Evolutionary conservation across 2,888 invertebrate genomes (phyloP).

Genomic region (Netelia fuscicornis): DNA sequence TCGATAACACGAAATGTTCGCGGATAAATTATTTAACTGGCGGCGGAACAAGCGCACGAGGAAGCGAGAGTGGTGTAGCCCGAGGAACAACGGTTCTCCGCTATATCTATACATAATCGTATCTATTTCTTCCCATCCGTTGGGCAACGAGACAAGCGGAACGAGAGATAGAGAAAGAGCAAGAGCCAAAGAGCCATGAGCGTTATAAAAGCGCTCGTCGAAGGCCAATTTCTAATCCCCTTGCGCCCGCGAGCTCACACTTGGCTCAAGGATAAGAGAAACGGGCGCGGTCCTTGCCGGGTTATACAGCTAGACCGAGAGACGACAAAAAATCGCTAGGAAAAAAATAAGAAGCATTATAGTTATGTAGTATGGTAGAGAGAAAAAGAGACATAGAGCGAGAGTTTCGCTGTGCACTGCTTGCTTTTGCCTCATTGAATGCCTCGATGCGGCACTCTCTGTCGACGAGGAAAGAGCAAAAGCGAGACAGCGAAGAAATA

Average conservation of each 20-base stretch:
- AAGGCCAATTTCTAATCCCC: constrained; percentile 83
- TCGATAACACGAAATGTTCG: too few species aligned
- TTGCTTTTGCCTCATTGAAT: constrained; percentile 28
- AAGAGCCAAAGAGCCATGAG: constrained; percentile 60
- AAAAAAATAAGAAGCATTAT: constrained; percentile 70
- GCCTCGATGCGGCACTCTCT: constrained; percentile 38
- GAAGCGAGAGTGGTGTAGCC: too few species aligned
- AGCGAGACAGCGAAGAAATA: constrained; percentile 31
- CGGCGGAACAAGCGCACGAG: too few species aligned
- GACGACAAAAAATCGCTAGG: constrained; percentile 71
- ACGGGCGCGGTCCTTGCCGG: constrained; percentile 74
- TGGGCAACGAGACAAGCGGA: constrained; percentile 52
- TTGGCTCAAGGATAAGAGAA: constrained; percentile 79
- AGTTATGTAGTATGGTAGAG: constrained; percentile 52
- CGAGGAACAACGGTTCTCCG: background rate
- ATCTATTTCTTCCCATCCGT: constrained; percentile 52
- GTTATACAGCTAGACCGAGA: constrained; percentile 31
- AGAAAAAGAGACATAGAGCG: constrained; percentile 49
- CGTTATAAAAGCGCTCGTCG: constrained; percentile 72
- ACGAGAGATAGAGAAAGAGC: constrained; percentile 49
- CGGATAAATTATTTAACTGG: too few species aligned
- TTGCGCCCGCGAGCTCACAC: constrained; percentile 63
- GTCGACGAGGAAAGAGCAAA: constrained; percentile 53
- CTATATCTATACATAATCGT: constrained; percentile 35
- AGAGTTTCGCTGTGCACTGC: constrained; percentile 53